A percentile compares a stretch with the other conserved stretches of the same genome.
phyloP scores from a whole-genome alignment of 2,113 vertebrate species.

The Damaliscus lunatus region DNA sequence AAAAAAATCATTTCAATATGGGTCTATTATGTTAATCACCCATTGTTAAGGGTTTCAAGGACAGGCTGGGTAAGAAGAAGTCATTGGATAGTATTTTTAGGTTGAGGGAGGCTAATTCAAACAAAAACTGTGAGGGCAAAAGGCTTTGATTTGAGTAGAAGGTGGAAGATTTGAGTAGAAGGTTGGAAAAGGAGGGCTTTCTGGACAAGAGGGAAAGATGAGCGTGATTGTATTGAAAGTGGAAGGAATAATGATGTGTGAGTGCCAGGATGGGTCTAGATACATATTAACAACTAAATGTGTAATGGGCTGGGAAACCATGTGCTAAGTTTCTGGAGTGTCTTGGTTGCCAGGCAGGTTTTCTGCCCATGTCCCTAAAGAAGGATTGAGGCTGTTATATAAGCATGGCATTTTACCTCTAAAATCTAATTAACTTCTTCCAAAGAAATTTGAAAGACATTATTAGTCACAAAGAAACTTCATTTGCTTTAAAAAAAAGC shows the following conservation, averaged over 20 bases:
- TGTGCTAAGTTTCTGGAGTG: not conserved
- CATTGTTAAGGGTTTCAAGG: not conserved
- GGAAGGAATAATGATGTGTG: not conserved
- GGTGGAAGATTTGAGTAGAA: not conserved
- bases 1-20: not conserved
- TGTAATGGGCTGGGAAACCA: not conserved
- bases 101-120: not conserved
- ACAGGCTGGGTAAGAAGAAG: not conserved
- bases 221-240: not conserved
- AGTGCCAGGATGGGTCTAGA: not conserved
- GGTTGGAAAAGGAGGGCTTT: not conserved
- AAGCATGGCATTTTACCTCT: not conserved
- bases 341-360: not conserved
- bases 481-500: slow-evolving; percentile 1
- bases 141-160: not conserved
- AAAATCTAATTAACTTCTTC: not conserved
- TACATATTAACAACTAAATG: not conserved
- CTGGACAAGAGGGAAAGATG: not conserved
- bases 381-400: not conserved
- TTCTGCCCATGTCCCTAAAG: not conserved
- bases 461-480: not conserved
- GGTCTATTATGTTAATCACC: not conserved
- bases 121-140: not conserved
- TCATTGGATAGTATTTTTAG: not conserved
- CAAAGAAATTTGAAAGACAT: not conserved